Evolutionary conservation across 1,140 invertebrate species (phyloP).

Genomic region (Lanistes nyassanus): DNA sequence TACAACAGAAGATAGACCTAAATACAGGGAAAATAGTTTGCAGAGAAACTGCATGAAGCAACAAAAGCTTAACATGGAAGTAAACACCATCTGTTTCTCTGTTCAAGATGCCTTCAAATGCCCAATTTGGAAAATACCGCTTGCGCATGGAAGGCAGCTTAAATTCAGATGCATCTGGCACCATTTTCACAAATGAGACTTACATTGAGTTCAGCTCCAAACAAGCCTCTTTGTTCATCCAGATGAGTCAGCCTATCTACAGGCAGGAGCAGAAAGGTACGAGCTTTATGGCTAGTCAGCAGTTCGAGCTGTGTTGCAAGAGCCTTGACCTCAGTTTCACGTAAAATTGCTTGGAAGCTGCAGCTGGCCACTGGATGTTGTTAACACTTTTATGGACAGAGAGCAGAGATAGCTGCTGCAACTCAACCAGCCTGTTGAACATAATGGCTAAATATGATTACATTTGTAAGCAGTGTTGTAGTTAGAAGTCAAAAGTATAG

Average conservation of each 20-base stretch:
- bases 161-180: slow-evolving; percentile 49
- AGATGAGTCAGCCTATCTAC: slow-evolving; percentile 94
- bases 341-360: too few relatives aligned
- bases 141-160: slow-evolving; percentile 84
- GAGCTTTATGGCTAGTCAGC: too few relatives aligned
- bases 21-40: not conserved
- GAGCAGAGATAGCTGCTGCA: too few relatives aligned
- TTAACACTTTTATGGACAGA: too few relatives aligned
- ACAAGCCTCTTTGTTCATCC: slow-evolving; percentile 84
- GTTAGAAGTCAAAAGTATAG: too few relatives aligned
- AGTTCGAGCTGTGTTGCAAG: too few relatives aligned
- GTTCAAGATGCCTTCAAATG: slow-evolving; percentile 60
- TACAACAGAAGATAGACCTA: not conserved
- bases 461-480: too few relatives aligned
- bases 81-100: not conserved
- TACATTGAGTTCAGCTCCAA: slow-evolving; percentile 61
- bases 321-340: too few relatives aligned
- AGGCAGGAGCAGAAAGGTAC: slow-evolving; percentile 89
- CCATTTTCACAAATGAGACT: slow-evolving; percentile 63
- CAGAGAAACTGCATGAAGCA: not conserved
- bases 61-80: not conserved
- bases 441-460: too few relatives aligned
- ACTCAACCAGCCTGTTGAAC: too few relatives aligned
- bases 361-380: too few relatives aligned
- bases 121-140: slow-evolving; percentile 79